phyloP scores from a whole-genome alignment of 1,140 invertebrate species.

The Penaeus japonicus region DNA sequence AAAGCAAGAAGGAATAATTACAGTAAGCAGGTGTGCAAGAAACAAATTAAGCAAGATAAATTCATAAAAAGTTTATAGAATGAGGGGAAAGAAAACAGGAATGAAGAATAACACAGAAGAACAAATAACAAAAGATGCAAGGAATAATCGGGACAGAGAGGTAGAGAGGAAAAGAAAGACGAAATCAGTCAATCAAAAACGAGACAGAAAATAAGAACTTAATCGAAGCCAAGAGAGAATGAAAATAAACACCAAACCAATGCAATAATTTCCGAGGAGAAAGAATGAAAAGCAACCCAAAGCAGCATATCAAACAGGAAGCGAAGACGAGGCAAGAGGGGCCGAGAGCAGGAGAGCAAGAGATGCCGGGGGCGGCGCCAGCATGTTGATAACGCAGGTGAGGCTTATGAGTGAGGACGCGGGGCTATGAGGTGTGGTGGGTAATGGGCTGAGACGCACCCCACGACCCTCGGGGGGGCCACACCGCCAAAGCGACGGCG shows the following conservation, averaged over 20 bases:
- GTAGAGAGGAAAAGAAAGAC: background rate
- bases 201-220: background rate
- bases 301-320: background rate
- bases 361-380: background rate
- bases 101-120: too few species aligned
- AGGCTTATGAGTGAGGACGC: conserved; percentile 23
- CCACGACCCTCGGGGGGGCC: conserved; percentile 6
- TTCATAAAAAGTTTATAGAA: too few species aligned
- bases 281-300: background rate
- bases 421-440: conserved; percentile 22
- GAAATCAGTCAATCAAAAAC: background rate
- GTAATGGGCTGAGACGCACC: background rate
- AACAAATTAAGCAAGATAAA: too few species aligned
- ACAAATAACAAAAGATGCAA: too few species aligned
- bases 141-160: too few species aligned
- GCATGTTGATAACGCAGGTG: background rate
- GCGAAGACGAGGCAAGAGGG: background rate
- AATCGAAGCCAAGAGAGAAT: background rate
- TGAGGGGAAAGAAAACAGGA: too few species aligned
- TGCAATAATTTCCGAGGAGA: background rate
- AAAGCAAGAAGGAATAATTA: too few species aligned
- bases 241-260: background rate
- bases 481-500: background rate
- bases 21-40: too few species aligned
- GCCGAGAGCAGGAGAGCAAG: background rate